These are phyloP conservation scores for Pungitius pungitius DNA, from an alignment of 2,113 vertebrate genomes.

Conservation along the genomic window DNA sequence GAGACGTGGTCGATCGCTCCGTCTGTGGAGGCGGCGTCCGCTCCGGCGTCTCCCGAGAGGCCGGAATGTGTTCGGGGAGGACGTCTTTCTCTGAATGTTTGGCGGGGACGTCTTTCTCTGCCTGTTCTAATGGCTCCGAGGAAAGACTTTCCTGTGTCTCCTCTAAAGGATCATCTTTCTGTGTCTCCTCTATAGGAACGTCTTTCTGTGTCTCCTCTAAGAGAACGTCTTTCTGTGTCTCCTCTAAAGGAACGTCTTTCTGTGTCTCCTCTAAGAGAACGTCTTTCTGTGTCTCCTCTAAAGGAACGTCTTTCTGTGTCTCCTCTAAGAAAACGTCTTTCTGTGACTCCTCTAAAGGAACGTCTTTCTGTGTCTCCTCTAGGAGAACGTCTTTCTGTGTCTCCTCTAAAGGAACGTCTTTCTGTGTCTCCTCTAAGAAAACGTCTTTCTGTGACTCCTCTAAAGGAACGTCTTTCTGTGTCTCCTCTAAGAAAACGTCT, in stretches of 20 bases:
- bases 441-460: constrained; percentile 10
- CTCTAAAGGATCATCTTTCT: background rate
- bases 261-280: constrained; percentile 11
- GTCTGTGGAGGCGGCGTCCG: constrained; percentile 4
- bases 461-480: constrained; percentile 12
- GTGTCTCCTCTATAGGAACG: background rate
- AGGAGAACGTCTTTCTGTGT: background rate
- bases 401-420: background rate
- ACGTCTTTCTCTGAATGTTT: constrained; percentile 4
- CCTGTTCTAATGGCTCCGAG: background rate
- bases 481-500: background rate
- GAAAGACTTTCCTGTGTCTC: background rate
- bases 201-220: background rate
- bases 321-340: background rate
- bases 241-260: background rate
- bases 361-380: background rate
- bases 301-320: background rate
- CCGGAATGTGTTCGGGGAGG: constrained; percentile 15
- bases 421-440: background rate
- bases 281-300: constrained; percentile 2
- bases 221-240: background rate
- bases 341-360: background rate
- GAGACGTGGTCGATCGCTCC: constrained; percentile 27
- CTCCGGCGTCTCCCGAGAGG: constrained; percentile 31
- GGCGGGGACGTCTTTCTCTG: background rate